Conservation (phyloP, 1,140 invertebrate species). For the Drosophila sulfurigaster region DNA sequence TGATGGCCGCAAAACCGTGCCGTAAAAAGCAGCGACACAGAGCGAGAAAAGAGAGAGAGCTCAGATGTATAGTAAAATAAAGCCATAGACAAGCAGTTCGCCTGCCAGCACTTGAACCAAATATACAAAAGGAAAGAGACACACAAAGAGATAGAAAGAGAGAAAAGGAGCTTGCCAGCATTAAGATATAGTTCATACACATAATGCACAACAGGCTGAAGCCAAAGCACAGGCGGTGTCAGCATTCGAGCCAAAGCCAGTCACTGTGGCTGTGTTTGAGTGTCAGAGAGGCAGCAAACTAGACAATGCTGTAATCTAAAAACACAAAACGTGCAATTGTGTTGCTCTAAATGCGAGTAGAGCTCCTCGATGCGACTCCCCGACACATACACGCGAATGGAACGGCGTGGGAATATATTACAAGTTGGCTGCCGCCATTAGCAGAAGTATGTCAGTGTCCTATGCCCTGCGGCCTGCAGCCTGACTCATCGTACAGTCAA, state of each 20-base stretch:
- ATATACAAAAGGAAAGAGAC: constrained; percentile 25
- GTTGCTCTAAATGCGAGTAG: constrained; percentile 13
- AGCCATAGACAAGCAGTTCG: constrained; percentile 70
- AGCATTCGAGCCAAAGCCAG: background rate
- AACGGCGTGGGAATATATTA: constrained; percentile 81
- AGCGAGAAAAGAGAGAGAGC: background rate
- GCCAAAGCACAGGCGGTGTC: background rate
- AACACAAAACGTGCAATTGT: constrained; percentile 78
- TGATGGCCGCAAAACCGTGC: constrained; percentile 67
- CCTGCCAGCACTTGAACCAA: constrained; percentile 40
- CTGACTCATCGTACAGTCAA: background rate
- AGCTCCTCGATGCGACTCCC: constrained; percentile 31
- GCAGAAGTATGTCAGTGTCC: constrained; percentile 76
- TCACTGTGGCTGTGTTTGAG: constrained; percentile 10
- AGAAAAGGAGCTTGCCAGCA: background rate
- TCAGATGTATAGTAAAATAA: constrained; percentile 64
- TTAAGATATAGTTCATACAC: constrained; percentile 53
- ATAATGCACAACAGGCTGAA: constrained; percentile 37
- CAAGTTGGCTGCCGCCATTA: constrained; percentile 76
- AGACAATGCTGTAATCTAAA: constrained; percentile 80
- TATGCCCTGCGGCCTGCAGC: constrained; percentile 6
- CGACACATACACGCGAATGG: constrained; percentile 1
- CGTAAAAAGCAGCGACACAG: constrained; percentile 57
- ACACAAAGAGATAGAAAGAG: constrained; percentile 1
- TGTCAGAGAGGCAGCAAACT: constrained; percentile 16